These are phyloP conservation scores for Podiceps cristatus DNA, from an alignment of 2,113 vertebrate genomes.

Conservation along the genomic window DNA sequence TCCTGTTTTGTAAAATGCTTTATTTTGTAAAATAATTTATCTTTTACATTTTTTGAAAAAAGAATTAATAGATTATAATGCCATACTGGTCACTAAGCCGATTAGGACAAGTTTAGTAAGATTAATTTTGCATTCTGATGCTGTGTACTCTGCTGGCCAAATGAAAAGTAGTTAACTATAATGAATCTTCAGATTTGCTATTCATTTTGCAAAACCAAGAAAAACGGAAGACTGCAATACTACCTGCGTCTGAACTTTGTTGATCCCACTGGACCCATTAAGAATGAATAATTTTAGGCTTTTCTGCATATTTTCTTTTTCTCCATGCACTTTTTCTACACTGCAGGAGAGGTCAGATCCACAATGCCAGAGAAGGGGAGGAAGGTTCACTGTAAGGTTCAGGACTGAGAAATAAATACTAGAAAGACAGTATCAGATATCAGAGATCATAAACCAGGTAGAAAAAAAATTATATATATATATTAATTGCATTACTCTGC, in stretches of 20 bases:
- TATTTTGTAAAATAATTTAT: neutral
- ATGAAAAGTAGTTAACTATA: neutral
- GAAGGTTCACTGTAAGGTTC: neutral
- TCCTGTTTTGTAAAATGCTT: neutral
- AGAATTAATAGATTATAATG: neutral
- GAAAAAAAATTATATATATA: neutral
- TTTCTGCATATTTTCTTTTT: neutral
- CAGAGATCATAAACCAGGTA: conserved; percentile 48
- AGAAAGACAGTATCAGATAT: conserved; percentile 46
- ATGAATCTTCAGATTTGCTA: neutral
- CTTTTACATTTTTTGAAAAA: neutral
- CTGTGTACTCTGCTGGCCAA: neutral
- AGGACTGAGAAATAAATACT: conserved; percentile 37
- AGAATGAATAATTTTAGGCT: neutral
- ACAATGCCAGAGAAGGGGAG: neutral
- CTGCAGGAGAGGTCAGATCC: neutral
- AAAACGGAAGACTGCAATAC: neutral
- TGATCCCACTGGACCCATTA: neutral
- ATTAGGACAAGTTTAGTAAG: neutral
- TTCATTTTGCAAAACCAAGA: neutral
- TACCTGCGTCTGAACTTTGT: neutral
- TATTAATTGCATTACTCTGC: neutral
- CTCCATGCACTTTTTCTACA: neutral
- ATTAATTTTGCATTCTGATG: neutral
- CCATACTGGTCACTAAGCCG: neutral